phyloP scores from a whole-genome alignment of 2,888 invertebrate genomes.

The Epinotia ramella region DNA sequence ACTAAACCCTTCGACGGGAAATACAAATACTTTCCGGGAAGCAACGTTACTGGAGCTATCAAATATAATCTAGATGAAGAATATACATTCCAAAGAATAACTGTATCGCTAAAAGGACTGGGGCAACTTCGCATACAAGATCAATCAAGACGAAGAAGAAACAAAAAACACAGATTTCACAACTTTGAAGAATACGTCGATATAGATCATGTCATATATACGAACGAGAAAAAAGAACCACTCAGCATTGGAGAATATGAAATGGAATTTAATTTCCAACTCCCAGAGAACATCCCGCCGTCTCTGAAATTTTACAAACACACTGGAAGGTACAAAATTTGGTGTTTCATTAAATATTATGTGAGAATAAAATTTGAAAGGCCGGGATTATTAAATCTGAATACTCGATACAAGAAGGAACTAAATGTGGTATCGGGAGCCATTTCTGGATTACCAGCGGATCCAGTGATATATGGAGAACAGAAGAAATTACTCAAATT shows the following conservation, averaged over 20 bases:
- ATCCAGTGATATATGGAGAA: slow-evolving; percentile 30
- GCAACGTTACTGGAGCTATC: slow-evolving; percentile 31
- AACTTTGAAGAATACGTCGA: slow-evolving; percentile 38
- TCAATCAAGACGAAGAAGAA: slow-evolving; percentile 14
- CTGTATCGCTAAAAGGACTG: slow-evolving; percentile 39
- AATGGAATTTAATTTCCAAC: slow-evolving; percentile 32
- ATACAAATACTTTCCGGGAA: slow-evolving; percentile 27
- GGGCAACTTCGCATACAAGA: slow-evolving; percentile 24
- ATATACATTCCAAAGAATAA: slow-evolving; percentile 27
- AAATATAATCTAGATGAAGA: slow-evolving; percentile 37
- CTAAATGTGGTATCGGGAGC: slow-evolving; percentile 24
- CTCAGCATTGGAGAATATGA: slow-evolving; percentile 27
- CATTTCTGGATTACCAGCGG: slow-evolving; percentile 17
- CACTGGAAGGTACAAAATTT: slow-evolving; percentile 28
- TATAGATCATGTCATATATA: slow-evolving; percentile 34
- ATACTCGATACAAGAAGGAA: slow-evolving; percentile 34
- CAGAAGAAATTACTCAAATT: slow-evolving; percentile 37
- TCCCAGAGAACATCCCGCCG: slow-evolving; percentile 36
- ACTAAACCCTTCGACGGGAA: slow-evolving; percentile 20
- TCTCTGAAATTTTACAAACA: slow-evolving; percentile 27
- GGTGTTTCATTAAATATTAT: slow-evolving; percentile 40
- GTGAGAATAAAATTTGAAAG: slow-evolving; percentile 44
- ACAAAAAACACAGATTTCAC: slow-evolving; percentile 9
- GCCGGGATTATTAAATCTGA: slow-evolving; percentile 30
- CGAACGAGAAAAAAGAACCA: slow-evolving; percentile 23